Conservation (phyloP, 2,888 invertebrate genomes). For the Microctonus aethiopoides region DNA sequence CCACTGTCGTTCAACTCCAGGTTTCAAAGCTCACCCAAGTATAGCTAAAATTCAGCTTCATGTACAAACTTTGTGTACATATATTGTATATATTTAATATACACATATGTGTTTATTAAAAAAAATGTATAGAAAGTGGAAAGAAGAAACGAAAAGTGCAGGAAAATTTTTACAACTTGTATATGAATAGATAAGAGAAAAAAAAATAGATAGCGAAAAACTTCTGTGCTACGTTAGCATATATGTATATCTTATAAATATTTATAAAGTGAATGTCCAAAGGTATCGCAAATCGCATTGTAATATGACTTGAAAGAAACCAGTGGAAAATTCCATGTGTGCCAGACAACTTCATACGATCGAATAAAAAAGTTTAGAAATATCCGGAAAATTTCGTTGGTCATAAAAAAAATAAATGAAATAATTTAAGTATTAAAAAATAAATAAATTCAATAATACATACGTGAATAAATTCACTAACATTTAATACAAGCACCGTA, state of each 20-base stretch:
- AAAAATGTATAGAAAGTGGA: neutral
- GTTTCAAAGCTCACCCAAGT: too few species aligned
- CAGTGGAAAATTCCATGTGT: constrained; percentile 10
- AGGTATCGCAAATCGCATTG: constrained; percentile 55
- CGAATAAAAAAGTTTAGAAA: constrained; percentile 11
- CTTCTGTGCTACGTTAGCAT: neutral
- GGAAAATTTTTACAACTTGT: neutral
- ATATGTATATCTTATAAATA: constrained; percentile 32
- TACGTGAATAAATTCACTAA: too few species aligned
- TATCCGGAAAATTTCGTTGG: constrained; percentile 3
- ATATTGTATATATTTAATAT: too few species aligned
- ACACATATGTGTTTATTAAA: constrained; percentile 4
- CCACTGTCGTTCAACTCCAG: constrained; percentile 1
- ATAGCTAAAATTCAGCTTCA: too few species aligned
- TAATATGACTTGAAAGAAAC: constrained; percentile 46
- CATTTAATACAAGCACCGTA: too few species aligned
- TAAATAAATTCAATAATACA: too few species aligned
- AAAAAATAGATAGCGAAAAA: neutral
- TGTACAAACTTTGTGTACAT: too few species aligned
- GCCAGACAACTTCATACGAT: neutral
- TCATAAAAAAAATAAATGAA: too few species aligned
- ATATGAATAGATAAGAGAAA: neutral
- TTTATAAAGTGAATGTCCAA: constrained; percentile 28
- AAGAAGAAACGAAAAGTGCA: neutral
- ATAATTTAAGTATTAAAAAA: too few species aligned